phyloP scores from a whole-genome alignment of 1,140 invertebrate genomes.

The Acromyrmex echinatior region DNA sequence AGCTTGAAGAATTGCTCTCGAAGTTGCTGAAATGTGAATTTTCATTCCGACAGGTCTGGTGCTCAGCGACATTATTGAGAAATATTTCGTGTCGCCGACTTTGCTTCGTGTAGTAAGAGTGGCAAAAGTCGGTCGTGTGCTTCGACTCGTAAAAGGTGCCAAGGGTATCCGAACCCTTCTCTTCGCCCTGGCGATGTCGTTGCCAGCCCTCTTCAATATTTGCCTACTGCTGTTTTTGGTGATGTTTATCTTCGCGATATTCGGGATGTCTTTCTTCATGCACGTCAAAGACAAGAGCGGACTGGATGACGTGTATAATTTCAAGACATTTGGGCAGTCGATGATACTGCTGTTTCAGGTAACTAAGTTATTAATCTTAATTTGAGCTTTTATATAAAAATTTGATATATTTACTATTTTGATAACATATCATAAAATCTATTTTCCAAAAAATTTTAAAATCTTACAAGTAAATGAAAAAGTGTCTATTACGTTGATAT shows the following conservation, averaged over 20 bases:
- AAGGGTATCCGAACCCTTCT: slow-evolving; percentile 98
- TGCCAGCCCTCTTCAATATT: slow-evolving; percentile 99
- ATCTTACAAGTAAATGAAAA: background rate
- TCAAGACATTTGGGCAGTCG: slow-evolving; percentile 99
- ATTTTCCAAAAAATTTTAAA: background rate
- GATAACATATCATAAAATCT: background rate
- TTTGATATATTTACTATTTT: background rate
- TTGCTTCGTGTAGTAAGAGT: slow-evolving; percentile 98
- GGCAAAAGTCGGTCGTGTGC: slow-evolving; percentile 98
- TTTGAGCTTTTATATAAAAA: background rate
- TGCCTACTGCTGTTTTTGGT: slow-evolving; percentile 98
- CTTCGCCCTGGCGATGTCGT: slow-evolving; percentile 98
- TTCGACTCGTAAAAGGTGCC: slow-evolving; percentile 98
- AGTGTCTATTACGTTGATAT: background rate
- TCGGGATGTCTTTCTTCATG: slow-evolving; percentile 99
- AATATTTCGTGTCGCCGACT: slow-evolving; percentile 99
- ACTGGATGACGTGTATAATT: slow-evolving; percentile 98
- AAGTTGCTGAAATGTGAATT: slow-evolving; percentile 22
- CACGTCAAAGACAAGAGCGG: slow-evolving; percentile 97
- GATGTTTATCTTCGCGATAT: slow-evolving; percentile 99
- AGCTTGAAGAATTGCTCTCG: background rate
- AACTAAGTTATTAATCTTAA: background rate
- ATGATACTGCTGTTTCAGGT: slow-evolving; percentile 99
- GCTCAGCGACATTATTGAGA: slow-evolving; percentile 97
- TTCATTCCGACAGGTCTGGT: slow-evolving; percentile 92